These are phyloP conservation scores for Phragmatobia fuliginosa DNA, from an alignment of 2,888 invertebrate genomes.

Conservation along the genomic window DNA sequence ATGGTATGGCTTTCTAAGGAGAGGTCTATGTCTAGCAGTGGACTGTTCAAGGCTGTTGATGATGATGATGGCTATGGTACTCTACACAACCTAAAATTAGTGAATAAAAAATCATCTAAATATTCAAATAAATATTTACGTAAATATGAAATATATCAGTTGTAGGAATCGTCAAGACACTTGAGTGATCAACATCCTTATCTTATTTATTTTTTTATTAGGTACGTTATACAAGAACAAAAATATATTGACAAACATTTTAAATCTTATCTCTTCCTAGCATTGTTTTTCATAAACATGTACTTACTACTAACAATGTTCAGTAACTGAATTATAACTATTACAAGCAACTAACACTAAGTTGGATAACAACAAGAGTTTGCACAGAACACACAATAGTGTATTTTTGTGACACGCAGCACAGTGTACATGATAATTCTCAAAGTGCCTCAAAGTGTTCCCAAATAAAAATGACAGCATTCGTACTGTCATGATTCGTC, in stretches of 20 bases:
- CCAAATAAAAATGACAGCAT: too few relatives aligned
- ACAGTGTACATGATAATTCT: too few relatives aligned
- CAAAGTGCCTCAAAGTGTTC: too few relatives aligned
- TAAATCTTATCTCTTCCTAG: neutral
- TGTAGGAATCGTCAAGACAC: neutral
- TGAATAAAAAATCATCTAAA: neutral
- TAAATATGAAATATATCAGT: neutral
- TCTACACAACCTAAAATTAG: neutral
- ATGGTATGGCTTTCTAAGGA: neutral
- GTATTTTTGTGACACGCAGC: too few relatives aligned
- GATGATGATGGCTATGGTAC: neutral
- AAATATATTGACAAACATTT: neutral
- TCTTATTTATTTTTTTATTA: neutral
- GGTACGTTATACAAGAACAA: neutral
- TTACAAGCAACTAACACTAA: too few relatives aligned
- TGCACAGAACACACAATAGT: too few relatives aligned
- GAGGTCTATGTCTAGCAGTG: too few relatives aligned
- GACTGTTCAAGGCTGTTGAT: too few relatives aligned
- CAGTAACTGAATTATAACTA: neutral
- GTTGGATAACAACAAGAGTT: too few relatives aligned
- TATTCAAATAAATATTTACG: neutral
- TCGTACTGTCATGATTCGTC: too few relatives aligned
- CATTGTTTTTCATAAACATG: neutral
- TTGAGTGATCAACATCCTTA: neutral
- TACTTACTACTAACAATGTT: neutral